A percentile compares a stretch with the other conserved stretches of the same genome.
These are phyloP conservation scores for Eulemur mongoz DNA, from an alignment of 2,797 vertebrate genomes.

Conservation along the genomic window DNA sequence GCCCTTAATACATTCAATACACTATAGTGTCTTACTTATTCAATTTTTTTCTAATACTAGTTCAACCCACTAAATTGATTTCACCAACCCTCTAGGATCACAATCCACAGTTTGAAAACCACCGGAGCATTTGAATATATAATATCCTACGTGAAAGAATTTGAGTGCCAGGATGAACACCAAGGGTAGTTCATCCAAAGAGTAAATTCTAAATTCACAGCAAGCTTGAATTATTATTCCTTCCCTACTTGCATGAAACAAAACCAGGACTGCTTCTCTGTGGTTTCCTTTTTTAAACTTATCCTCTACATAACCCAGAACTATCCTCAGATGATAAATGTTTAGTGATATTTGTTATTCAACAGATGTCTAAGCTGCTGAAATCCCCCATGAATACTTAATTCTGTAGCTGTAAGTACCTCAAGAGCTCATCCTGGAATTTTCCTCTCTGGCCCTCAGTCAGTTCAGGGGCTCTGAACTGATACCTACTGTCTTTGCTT, in stretches of 20 bases:
- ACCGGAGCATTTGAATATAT: background rate
- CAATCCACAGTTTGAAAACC: background rate
- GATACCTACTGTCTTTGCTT: background rate
- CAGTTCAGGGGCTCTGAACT: background rate
- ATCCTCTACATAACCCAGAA: slow-evolving; percentile 7
- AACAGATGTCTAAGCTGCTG: background rate
- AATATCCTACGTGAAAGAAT: background rate
- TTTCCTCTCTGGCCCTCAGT: background rate
- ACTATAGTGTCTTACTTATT: background rate
- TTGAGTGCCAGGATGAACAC: background rate
- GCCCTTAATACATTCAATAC: background rate
- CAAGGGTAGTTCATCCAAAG: background rate
- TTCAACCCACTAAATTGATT: background rate
- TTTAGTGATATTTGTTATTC: background rate
- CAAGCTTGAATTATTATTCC: background rate
- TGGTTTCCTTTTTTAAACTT: background rate
- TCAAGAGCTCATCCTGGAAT: background rate
- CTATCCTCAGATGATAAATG: slow-evolving; percentile 38
- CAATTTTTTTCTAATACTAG: background rate
- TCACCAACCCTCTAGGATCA: background rate
- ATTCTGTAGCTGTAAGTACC: background rate
- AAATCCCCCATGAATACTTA: background rate
- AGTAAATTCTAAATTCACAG: background rate
- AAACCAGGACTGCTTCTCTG: background rate
- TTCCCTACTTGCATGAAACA: background rate